Evolutionary conservation across 1,140 invertebrate species (phyloP), one percentile per base, ranked within the genome.

Genomic region (Xylocopa sonorina): DNA sequence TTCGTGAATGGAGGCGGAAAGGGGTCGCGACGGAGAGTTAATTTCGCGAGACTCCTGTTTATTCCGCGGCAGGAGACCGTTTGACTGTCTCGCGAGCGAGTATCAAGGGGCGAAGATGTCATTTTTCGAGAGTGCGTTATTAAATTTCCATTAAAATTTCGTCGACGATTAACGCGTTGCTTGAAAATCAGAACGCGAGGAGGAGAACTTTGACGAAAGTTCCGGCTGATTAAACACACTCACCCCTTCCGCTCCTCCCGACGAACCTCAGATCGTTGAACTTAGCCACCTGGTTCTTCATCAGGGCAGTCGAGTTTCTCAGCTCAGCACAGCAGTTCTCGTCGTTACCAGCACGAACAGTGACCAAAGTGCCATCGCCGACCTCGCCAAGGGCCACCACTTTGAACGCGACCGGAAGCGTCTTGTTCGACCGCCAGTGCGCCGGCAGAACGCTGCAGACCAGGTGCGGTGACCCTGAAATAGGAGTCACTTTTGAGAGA

Each of bases 341-440:
- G 90, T 99, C 98, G 92, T 99, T 99, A 24, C 99, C 98, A 5
- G 98, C 98, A n/a, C 96, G 92, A 14, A 99, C 96, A 2, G 97
- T 98, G 63, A 99, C 98, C 89, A 98, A 94, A 21, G 98, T 99
- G 3, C 99, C 98, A 91, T 99, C 98, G 81, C 97, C 96, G 6
- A 99, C 96, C 83, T 98, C 98, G 12, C 97, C 97, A 27, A 99
- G 93, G 3, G 97, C 97, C 2, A 98, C 96, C 82, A 98, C 97
- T 92, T 98, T 98, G 93, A 99, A 99, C 46, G 98, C 97, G 69
- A 97, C 96, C 18, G 98, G 98, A 24, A 99, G 93, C 0, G 98
- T 99, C 93, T 99, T 99, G 93, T 99, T 99, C n/a, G 97, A 98
- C 64, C 98, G 94, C 98, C 98, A 99, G 92, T 99, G 98, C 1